Evolutionary conservation across 2,888 invertebrate genomes (phyloP).

Genomic region (Bugulina stolonifera): DNA sequence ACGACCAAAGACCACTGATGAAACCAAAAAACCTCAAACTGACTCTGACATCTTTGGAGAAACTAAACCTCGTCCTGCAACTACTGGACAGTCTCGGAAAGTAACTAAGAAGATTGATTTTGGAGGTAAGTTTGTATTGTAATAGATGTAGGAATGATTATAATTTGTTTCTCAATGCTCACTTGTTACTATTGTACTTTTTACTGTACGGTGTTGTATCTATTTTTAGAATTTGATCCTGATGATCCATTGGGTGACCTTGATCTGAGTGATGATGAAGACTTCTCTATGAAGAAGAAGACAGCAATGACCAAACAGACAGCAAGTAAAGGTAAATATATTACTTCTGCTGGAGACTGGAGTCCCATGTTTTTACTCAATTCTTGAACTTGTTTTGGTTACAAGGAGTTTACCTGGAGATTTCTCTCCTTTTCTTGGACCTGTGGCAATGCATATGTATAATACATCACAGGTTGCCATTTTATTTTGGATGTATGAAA

Average conservation of each 20-base stretch:
- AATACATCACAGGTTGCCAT: too few relatives aligned
- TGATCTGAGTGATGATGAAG: conserved; percentile 38
- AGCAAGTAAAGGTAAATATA: neutral
- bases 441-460: too few relatives aligned
- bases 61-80: conserved; percentile 3
- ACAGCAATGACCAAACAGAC: neutral
- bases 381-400: too few relatives aligned
- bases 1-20: conserved; percentile 11
- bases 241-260: conserved; percentile 46
- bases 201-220: too few relatives aligned
- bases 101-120: conserved; percentile 37
- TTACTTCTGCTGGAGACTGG: too few relatives aligned
- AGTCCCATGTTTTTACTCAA: too few relatives aligned
- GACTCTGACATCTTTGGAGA: neutral
- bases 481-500: too few relatives aligned
- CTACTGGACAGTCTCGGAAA: conserved; percentile 32
- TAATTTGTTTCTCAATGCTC: too few relatives aligned
- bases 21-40: neutral
- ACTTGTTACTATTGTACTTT: too few relatives aligned
- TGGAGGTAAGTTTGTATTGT: conserved; percentile 42
- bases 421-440: too few relatives aligned
- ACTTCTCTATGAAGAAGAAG: neutral
- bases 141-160: too few relatives aligned
- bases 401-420: too few relatives aligned
- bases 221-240: conserved; percentile 42